These are phyloP conservation scores for Zaprionus ornatus DNA, from an alignment of 1,140 invertebrate genomes.

Conservation along the genomic window DNA sequence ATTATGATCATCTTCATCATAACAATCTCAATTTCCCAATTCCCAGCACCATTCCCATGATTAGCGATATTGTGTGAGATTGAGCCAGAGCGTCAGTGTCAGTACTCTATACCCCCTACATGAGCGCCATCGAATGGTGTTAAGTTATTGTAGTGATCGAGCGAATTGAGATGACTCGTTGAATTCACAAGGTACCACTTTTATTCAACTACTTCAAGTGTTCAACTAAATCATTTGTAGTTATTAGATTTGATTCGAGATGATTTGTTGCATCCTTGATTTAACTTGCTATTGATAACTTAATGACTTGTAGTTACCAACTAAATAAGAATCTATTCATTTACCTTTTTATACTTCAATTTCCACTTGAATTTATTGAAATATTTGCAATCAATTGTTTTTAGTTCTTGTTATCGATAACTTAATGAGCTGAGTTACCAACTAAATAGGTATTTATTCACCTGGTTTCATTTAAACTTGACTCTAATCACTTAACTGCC, in stretches of 20 bases:
- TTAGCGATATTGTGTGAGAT: slow-evolving; percentile 42
- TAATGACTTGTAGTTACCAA: background rate
- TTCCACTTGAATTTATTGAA: background rate
- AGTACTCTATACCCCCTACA: slow-evolving; percentile 30
- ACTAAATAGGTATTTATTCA: background rate
- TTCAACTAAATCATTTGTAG: background rate
- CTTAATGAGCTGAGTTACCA: background rate
- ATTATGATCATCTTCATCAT: background rate
- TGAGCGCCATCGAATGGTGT: background rate
- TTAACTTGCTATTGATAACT: background rate
- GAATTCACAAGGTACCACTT: background rate
- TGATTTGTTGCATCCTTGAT: background rate
- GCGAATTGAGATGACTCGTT: background rate
- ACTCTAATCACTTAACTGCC: slow-evolving; percentile 9
- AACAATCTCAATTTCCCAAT: slow-evolving; percentile 40
- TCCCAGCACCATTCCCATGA: slow-evolving; percentile 40
- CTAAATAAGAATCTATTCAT: background rate
- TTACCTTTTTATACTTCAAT: background rate
- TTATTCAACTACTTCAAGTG: background rate
- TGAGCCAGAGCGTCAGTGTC: background rate
- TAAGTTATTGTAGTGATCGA: background rate
- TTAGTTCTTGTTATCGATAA: background rate
- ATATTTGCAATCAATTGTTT: background rate
- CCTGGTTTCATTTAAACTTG: background rate
- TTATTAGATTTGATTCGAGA: background rate